Percentiles rank a stretch among this genome's conserved stretches.
Conservation (phyloP, 2,113 vertebrate genomes). For the Scatophagus argus region DNA sequence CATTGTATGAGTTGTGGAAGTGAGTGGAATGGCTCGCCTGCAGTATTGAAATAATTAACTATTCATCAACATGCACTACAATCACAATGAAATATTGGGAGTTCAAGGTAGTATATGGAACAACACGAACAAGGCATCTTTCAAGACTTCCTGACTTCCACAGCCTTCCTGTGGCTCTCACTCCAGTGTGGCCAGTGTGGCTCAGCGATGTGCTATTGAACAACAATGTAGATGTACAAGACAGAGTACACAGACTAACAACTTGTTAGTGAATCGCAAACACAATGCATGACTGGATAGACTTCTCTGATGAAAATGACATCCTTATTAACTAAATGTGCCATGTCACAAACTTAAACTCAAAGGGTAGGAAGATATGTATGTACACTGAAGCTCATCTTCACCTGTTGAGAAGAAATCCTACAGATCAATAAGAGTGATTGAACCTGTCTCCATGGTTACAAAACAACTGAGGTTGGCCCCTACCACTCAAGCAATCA, state of each 20-base stretch:
- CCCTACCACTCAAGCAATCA: slow-evolving; percentile 4
- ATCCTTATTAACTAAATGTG: neutral
- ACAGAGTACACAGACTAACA: too few species aligned
- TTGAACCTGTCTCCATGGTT: slow-evolving; percentile 1
- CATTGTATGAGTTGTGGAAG: neutral
- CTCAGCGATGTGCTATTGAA: neutral
- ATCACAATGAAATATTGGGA: slow-evolving; percentile 3
- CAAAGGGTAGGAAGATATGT: neutral
- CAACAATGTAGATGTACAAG: neutral
- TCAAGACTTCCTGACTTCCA: neutral
- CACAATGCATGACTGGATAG: neutral
- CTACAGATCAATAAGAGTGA: slow-evolving; percentile 32
- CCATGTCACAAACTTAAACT: neutral
- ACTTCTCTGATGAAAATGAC: neutral
- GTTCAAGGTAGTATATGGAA: neutral
- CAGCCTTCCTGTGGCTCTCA: neutral
- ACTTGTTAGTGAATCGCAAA: too few species aligned
- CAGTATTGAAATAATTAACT: slow-evolving; percentile 14
- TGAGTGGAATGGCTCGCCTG: neutral
- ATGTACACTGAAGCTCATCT: slow-evolving; percentile 15
- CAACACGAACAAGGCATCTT: neutral
- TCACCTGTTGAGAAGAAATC: slow-evolving; percentile 27
- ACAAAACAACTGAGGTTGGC: slow-evolving; percentile 12
- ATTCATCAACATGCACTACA: neutral
- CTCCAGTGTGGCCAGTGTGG: too few species aligned